phyloP scores from a whole-genome alignment of 2,888 invertebrate genomes.

The Hipparchia sbordonii region DNA sequence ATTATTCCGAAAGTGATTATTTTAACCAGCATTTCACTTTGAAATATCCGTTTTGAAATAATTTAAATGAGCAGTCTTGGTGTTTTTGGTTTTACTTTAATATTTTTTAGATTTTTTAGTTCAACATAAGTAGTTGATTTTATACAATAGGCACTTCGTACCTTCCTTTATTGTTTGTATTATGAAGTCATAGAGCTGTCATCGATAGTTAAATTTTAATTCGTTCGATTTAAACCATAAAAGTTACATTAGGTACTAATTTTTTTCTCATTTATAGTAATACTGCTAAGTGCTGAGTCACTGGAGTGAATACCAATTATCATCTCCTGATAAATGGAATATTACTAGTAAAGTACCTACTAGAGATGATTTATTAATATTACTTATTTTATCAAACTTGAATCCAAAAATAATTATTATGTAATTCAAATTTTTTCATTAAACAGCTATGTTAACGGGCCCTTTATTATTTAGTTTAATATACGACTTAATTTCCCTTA shows the following conservation, averaged over 20 bases:
- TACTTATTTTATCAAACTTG: not conserved
- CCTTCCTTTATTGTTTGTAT: slow-evolving; percentile 6
- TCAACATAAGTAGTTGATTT: not conserved
- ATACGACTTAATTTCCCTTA: no score
- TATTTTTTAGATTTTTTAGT: not conserved
- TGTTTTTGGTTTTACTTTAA: not conserved
- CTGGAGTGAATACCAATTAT: no score
- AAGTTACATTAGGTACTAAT: no score
- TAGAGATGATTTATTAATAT: not conserved
- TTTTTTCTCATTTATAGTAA: no score
- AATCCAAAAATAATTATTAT: not conserved
- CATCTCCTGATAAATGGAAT: no score
- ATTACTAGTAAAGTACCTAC: not conserved
- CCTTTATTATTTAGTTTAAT: no score
- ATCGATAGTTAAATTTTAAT: slow-evolving; percentile 7
- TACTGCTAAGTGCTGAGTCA: no score
- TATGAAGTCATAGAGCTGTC: slow-evolving; percentile 19
- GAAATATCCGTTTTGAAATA: not conserved
- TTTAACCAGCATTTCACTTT: not conserved
- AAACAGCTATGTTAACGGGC: no score
- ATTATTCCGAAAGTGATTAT: slow-evolving; percentile 23
- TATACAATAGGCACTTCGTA: slow-evolving; percentile 7
- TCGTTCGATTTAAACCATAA: not conserved
- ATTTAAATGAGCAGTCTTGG: not conserved
- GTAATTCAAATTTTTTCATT: not conserved